Evolutionary conservation across 2,113 vertebrate genomes (phyloP).

Genomic region (Tylochromis polylepis): DNA sequence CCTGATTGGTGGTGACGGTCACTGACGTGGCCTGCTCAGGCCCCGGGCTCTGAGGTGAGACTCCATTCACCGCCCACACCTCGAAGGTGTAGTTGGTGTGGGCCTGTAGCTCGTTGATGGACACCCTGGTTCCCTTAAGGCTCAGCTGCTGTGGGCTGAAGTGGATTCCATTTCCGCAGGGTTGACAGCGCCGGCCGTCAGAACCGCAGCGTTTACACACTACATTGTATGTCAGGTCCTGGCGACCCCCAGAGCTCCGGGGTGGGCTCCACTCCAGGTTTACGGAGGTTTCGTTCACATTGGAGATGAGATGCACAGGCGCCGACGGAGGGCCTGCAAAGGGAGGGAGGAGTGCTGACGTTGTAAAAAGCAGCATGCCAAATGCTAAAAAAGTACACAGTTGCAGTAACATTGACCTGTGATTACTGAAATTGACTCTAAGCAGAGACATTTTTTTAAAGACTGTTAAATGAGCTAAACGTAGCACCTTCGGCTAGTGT

Average conservation of each 20-base stretch:
- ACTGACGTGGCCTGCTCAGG: conserved; percentile 91
- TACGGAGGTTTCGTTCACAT: conserved; percentile 96
- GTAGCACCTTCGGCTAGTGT: background rate
- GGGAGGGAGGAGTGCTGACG: background rate
- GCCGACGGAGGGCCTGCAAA: conserved; percentile 86
- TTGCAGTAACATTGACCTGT: background rate
- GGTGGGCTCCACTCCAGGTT: conserved; percentile 95
- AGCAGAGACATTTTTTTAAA: background rate
- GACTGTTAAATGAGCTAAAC: background rate
- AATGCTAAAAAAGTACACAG: background rate
- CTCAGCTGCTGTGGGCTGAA: conserved; percentile 91
- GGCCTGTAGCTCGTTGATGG: conserved; percentile 93
- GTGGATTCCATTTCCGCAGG: conserved; percentile 89
- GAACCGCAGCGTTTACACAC: conserved; percentile 89
- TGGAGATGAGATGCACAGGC: conserved; percentile 93
- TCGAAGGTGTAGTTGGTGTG: conserved; percentile 99
- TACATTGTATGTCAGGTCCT: conserved; percentile 91
- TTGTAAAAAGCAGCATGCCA: background rate
- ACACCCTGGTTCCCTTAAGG: conserved; percentile 85
- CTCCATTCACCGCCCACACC: conserved; percentile 94
- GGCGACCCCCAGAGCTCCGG: conserved; percentile 85
- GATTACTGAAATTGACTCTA: background rate
- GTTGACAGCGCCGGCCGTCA: conserved; percentile 80
- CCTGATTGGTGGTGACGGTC: conserved; percentile 97
- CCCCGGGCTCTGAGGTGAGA: conserved; percentile 88